phyloP scores from a whole-genome alignment of 1,140 invertebrate genomes.

The Nephotettix cincticeps region DNA sequence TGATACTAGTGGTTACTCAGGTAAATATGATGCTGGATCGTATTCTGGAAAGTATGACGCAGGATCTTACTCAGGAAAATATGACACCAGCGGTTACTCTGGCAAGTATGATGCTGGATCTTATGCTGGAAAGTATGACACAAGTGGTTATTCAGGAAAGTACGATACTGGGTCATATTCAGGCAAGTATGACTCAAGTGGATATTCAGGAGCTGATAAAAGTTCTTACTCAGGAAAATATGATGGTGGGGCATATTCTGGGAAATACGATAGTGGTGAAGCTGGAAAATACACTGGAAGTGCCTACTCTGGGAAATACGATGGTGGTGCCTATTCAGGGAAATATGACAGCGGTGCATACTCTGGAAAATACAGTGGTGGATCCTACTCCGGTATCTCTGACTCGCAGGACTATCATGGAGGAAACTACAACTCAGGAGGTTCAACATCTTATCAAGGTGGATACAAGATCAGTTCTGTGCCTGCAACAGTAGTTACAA shows the following conservation, averaged over 20 bases:
- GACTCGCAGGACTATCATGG: constrained; percentile 2
- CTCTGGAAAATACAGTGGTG: constrained; percentile 20
- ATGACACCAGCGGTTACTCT: constrained; percentile 14
- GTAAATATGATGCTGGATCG: constrained; percentile 20
- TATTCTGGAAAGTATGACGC: constrained; percentile 21
- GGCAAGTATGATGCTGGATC: neutral
- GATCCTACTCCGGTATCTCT: constrained; percentile 3
- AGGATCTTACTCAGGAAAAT: constrained; percentile 11
- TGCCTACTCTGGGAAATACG: constrained; percentile 6
- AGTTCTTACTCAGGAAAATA: neutral
- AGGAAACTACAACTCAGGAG: neutral
- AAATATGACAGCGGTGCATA: constrained; percentile 7
- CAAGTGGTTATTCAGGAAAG: neutral
- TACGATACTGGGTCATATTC: neutral
- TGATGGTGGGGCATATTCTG: constrained; percentile 18
- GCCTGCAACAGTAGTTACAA: neutral
- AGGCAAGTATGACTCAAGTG: neutral
- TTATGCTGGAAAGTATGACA: neutral
- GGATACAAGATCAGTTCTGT: neutral
- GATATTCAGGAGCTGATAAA: neutral
- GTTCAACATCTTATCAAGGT: neutral
- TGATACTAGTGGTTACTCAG: constrained; percentile 15
- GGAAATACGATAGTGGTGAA: constrained; percentile 15
- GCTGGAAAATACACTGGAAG: constrained; percentile 13
- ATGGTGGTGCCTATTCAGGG: neutral